Evolutionary conservation across 64 coral and sea anemone species (phyloP), one percentile per base, ranked within the genome.

Genomic region (Porites lutea): DNA sequence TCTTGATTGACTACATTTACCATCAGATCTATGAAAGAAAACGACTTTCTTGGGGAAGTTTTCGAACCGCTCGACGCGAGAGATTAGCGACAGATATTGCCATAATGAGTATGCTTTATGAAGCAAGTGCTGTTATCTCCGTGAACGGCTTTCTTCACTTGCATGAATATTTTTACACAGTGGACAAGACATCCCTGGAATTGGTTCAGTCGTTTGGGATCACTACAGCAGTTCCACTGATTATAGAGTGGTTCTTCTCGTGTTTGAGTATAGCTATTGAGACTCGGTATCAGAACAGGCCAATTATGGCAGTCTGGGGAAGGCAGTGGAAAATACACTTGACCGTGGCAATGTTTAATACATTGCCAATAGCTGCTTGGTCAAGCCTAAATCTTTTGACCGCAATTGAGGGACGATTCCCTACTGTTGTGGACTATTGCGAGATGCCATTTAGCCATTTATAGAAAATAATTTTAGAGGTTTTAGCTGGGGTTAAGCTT

Each of bases 251-350:
- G 68, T 37, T 71, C 11, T 71, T 71, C 21, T 12, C 68, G 8
- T 12, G 68, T 6, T 11, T 71, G 21, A 37, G 20, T 12, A 22
- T 71, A 10, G 68, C 68, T 23, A 22, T 71, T 71, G 68, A 71
- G 68, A 71, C 68, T 2, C 68, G n/a, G 6, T 71, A 71, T 71
- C 68, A 71, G 68, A 71, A 71, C n/a, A 71, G 68, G 21, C 20
- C 68, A 12, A 23, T 71, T 2, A 71, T 44, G 2, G 68, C 68
- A 22, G 21, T 71, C 4, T 71, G 68, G 68, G 4, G 68, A 71
- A 71, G 68, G 12, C 68, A 71, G 8, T 71, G 68, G 68, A 71
- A 71, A 23, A 71, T 20, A 71, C 68, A 71, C 21, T 23, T 71
- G 12, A 71, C n/a, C 12, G 68, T 71, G 18, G 68, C 68, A 12